phyloP scores from a whole-genome alignment of 2,113 vertebrate genomes.

The Platysternon megacephalum region DNA sequence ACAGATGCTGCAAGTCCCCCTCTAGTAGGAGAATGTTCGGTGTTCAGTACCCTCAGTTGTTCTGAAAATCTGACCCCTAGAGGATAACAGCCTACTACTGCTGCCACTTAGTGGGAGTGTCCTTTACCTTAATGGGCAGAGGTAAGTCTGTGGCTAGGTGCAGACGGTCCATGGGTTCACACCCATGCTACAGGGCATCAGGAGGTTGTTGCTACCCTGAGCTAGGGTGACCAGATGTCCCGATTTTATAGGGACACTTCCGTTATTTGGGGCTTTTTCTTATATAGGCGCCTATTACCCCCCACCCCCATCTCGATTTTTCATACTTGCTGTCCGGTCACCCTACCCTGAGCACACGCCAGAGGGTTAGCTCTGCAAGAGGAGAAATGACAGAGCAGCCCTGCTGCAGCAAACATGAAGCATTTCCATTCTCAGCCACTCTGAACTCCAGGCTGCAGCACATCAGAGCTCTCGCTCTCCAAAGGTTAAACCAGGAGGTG shows the following conservation, averaged over 20 bases:
- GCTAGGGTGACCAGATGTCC: too few species aligned
- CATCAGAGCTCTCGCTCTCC: background rate
- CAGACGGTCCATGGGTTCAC: background rate
- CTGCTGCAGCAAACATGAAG: background rate
- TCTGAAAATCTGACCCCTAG: background rate
- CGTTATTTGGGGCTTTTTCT: too few species aligned
- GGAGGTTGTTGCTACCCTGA: background rate
- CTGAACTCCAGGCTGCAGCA: background rate
- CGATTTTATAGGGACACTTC: too few species aligned
- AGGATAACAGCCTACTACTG: background rate
- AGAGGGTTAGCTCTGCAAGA: background rate
- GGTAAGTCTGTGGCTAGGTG: background rate
- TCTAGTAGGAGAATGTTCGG: background rate
- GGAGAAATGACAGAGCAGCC: background rate
- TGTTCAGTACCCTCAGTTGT: background rate
- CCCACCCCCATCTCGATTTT: too few species aligned
- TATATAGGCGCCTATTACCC: too few species aligned
- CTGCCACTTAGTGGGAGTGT: background rate
- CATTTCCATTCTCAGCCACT: background rate
- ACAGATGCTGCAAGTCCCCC: background rate
- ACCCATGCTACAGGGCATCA: background rate
- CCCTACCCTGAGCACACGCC: background rate
- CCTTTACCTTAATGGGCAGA: background rate
- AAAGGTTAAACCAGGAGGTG: background rate
- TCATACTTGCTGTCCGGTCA: too few species aligned